Evolutionary conservation across 1,140 invertebrate species (phyloP), one percentile per base, ranked within the genome.

Genomic region (Scaptomyza montana): DNA sequence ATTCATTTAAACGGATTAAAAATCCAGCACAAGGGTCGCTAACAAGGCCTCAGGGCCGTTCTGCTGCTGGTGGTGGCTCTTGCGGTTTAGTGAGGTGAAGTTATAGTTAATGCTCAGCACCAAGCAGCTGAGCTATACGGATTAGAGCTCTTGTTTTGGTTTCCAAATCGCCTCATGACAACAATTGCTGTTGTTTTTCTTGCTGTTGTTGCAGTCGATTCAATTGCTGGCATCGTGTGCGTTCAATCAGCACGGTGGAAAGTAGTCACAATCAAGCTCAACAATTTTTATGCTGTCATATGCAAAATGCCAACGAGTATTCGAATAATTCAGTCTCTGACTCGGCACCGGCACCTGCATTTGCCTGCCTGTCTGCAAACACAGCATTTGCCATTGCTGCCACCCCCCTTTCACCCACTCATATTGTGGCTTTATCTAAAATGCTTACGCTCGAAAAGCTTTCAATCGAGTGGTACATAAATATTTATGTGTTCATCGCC

Each of bases 1-100:
- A 91, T 91, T 91, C 89, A 91, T 91, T 91, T 91, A 91, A 91
- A 85, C 85, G 89, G 89, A 91, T 91, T 91, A 91, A 85, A 90
- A 90, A 77, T 69, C 72, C 63, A 55, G 66, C 75, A 72, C 51
- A 50, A 77, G 78, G 78, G 63, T 81, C 78, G 78, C 50, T 68
- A 49, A 68, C 69, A 59, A 72, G 62, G 57, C 66, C 41, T 53
- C 45, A 57, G 64, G 71, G 71, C 49, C 19, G 16, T 41, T 3
- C 36, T 30, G 1, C 1, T 25, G 21, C 21, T 70, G 77, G 59
- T 68, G 77, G 67, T 78, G 56, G 50, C 59, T 73, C 63, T 81
- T 87, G 82, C 39, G 84, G 82, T 84, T 76, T 72, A 77, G 68
- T 50, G 56, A 61, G 41, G 33, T 16, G 61, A 46, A 66, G 39